Conservation (phyloP, 2,888 invertebrate genomes). For the Norana najaformis region DNA sequence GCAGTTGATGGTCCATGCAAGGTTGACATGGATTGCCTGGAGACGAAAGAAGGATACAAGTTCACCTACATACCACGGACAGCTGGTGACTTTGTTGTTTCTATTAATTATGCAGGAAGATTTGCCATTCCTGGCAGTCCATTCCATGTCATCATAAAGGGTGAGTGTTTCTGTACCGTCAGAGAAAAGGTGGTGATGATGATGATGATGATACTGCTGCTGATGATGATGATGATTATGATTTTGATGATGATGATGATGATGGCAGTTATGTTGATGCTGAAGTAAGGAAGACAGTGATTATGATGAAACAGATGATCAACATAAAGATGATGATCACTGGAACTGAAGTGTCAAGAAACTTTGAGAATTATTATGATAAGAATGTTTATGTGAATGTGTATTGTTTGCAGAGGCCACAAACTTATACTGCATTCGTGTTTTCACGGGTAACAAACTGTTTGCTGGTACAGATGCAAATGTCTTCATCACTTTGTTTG, state of each 20-base stretch:
- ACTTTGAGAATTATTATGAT: slow-evolving; percentile 23
- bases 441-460: slow-evolving; percentile 50
- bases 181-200: slow-evolving; percentile 28
- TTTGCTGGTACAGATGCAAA: slow-evolving; percentile 52
- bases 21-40: slow-evolving; percentile 59
- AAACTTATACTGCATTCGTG: slow-evolving; percentile 60
- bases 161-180: background rate
- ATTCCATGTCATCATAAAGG: background rate
- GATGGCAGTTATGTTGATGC: background rate
- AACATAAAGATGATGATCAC: background rate
- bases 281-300: too few species aligned
- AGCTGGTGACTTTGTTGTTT: slow-evolving; percentile 4
- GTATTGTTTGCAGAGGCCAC: slow-evolving; percentile 53
- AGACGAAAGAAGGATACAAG: slow-evolving; percentile 53
- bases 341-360: background rate
- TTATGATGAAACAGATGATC: too few species aligned
- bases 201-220: slow-evolving; percentile 31
- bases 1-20: slow-evolving; percentile 38
- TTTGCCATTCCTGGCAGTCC: slow-evolving; percentile 23
- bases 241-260: slow-evolving; percentile 28
- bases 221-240: slow-evolving; percentile 32
- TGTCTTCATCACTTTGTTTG: slow-evolving; percentile 49
- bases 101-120: slow-evolving; percentile 14
- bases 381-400: slow-evolving; percentile 30
- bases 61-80: slow-evolving; percentile 51